Evolutionary conservation across 1,140 invertebrate genomes (phyloP).

Genomic region (Halictus rubicundus): DNA sequence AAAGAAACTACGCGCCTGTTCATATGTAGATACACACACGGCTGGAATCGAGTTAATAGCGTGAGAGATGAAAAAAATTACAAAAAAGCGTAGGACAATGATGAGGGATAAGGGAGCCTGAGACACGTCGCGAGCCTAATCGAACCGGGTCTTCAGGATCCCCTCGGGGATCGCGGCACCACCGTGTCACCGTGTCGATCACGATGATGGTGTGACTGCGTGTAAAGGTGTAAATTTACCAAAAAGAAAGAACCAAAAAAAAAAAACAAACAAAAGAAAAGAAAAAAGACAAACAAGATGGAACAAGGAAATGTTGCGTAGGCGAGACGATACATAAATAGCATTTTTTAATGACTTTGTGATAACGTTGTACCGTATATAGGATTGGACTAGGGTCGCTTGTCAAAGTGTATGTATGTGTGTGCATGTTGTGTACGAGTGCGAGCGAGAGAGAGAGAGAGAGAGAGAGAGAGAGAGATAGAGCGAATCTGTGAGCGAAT

Average conservation of each 20-base stretch:
- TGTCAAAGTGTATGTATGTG: conserved; percentile 7
- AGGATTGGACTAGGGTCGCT: conserved; percentile 50
- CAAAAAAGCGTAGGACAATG: conserved; percentile 3
- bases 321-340: conserved; percentile 59
- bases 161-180: too few species aligned
- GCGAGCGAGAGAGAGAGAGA: too few species aligned
- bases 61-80: too few species aligned
- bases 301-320: conserved; percentile 46
- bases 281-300: conserved; percentile 19
- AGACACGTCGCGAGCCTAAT: neutral
- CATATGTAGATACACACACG: conserved; percentile 46
- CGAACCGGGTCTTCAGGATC: too few species aligned
- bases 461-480: too few species aligned
- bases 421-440: too few species aligned
- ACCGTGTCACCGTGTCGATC: too few species aligned
- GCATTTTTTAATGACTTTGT: conserved; percentile 73
- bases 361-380: conserved; percentile 70
- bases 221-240: conserved; percentile 52
- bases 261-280: conserved; percentile 61
- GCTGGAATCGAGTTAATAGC: conserved; percentile 20
- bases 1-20: conserved; percentile 33
- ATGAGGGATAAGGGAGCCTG: conserved; percentile 2
- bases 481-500: neutral
- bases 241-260: conserved; percentile 45
- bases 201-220: too few species aligned